These are phyloP conservation scores for Dicrurus megarhynchus DNA, from an alignment of 2,113 vertebrate species.

Conservation along the genomic window DNA sequence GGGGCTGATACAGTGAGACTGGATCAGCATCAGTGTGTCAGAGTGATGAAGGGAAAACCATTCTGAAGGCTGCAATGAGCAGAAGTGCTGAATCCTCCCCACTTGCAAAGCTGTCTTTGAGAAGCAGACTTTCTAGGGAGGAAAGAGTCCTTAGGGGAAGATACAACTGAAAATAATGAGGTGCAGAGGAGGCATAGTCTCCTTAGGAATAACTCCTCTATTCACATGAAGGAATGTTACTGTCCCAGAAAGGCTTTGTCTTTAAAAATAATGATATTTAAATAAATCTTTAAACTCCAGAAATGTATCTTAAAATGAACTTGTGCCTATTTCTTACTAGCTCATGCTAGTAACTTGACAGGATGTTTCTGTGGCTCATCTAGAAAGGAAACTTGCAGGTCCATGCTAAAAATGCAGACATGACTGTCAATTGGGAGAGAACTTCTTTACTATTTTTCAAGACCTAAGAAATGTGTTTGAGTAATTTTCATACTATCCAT, in stretches of 20 bases:
- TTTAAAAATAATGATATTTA: background rate
- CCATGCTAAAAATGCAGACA: background rate
- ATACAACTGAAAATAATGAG: background rate
- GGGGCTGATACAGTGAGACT: background rate
- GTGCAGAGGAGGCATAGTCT: background rate
- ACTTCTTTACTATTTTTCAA: background rate
- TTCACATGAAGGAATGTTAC: background rate
- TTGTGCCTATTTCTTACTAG: background rate
- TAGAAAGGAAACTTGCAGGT: background rate
- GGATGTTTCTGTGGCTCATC: background rate
- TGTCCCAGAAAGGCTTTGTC: background rate
- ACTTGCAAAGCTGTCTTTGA: background rate
- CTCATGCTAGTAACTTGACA: background rate
- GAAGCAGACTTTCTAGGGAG: background rate
- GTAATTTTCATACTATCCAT: background rate
- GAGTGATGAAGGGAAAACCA: background rate
- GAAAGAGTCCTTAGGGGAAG: background rate
- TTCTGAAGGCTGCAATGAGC: background rate
- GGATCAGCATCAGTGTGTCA: background rate
- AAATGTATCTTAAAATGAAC: background rate
- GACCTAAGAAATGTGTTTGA: background rate
- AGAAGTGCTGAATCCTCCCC: background rate
- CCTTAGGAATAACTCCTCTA: background rate
- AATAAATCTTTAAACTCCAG: background rate
- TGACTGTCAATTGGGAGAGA: background rate